phyloP scores from a whole-genome alignment of 2,113 vertebrate species.

The Odocoileus virginianus region DNA sequence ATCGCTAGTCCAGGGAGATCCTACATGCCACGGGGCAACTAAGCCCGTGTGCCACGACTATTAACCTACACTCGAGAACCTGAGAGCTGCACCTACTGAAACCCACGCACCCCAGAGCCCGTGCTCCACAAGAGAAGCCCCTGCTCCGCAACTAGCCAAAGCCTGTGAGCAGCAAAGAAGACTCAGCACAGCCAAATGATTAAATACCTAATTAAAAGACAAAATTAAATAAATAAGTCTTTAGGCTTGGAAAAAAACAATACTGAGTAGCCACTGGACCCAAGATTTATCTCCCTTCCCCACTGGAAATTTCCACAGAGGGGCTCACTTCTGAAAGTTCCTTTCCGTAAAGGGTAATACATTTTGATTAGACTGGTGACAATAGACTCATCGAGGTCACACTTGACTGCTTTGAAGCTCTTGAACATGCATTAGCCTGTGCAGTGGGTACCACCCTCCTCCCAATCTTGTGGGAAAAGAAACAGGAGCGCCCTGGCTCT shows the following conservation, averaged over 20 bases:
- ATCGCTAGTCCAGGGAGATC: neutral
- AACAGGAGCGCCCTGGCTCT: neutral
- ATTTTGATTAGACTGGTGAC: neutral
- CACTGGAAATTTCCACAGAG: neutral
- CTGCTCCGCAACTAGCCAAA: neutral
- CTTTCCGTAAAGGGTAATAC: neutral
- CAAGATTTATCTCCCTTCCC: neutral
- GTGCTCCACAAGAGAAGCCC: accelerated
- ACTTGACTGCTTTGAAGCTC: neutral
- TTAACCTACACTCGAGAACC: neutral
- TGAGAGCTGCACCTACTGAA: accelerated
- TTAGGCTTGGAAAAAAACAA: neutral
- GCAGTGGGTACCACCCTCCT: neutral
- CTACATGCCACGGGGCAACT: accelerated
- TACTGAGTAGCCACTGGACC: neutral
- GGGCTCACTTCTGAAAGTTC: neutral
- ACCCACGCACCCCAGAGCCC: neutral
- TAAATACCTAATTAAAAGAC: neutral
- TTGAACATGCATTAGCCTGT: neutral
- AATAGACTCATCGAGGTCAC: neutral
- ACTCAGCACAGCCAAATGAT: neutral
- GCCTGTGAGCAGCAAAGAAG: neutral
- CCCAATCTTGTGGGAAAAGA: neutral
- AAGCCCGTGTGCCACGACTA: accelerated
- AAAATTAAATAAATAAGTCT: neutral